Base-by-base conservation (phyloP, 2,113 vertebrate genomes). In the Coregonus clupeaformis region DNA sequence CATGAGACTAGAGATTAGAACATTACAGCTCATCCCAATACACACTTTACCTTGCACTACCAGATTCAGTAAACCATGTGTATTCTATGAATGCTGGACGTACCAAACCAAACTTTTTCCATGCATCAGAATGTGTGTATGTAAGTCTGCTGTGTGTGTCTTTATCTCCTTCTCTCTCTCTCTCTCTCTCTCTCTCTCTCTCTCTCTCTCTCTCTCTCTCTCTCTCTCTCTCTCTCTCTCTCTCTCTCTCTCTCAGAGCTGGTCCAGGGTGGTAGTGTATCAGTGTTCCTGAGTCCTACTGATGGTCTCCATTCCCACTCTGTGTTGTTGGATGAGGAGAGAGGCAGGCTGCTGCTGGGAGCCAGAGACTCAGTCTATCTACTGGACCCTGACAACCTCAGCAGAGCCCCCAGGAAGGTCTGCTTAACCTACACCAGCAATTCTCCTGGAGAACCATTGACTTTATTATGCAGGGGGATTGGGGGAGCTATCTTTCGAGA, bases 241-340 rank as follows among this genome's bases (percentile, higher is more conserved):
- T 81, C 25, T 73, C 16, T n/a, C 45, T 47, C 22, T 80, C 25
- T 81, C 18, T 0, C 91, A 99, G 98, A 99, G 52, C 90, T 99
- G 84, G 86, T 97, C 76, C 92, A 95, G 84, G 96, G 95, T 74
- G 95, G 96, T 85, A 97, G 97, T 86, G 94, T 95, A 9, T 92
- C 95, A 76, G 91, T 95, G 62, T 97, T 98, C 87, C 72, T 96
- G 91, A 95, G 95, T 60, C 94, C 96, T 36, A 80, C 91, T 0
- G 95, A 96, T 71, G 95, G 95, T 47, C 91, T 97, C 80, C 95
- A 95, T 89, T 96, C 97, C 89, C 96, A 95, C 85, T 96, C 96
- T 0, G 89, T 99, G 84, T 91, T 99, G 76, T 80, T 99, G 84
- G 98, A 99, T 77, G 97, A 99, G 85, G 98, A 99, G 91, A 94